Conservation (phyloP, 2,888 invertebrate genomes). For the Hypolimnas misippus region DNA sequence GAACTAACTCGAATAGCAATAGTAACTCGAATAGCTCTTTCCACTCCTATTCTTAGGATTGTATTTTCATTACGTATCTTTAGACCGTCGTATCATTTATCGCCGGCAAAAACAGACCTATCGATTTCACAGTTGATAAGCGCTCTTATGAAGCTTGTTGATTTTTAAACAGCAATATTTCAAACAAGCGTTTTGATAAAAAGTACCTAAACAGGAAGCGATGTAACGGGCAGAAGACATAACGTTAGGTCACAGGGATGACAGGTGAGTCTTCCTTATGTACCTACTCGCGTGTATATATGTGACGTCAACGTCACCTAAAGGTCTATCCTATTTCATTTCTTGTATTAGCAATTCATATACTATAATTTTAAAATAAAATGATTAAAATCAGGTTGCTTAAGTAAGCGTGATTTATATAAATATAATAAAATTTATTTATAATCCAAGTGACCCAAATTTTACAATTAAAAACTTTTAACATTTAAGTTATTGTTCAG, state of each 20-base stretch:
- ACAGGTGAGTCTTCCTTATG: background rate
- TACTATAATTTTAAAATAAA: no score
- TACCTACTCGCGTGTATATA: background rate
- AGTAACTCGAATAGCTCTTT: background rate
- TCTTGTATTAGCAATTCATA: no score
- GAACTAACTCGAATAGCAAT: background rate
- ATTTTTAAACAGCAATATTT: slow-evolving; percentile 24
- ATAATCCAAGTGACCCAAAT: no score
- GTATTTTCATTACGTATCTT: slow-evolving; percentile 1
- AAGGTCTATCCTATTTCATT: no score
- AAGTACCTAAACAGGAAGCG: slow-evolving; percentile 13
- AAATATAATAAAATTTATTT: no score
- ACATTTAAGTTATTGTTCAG: no score
- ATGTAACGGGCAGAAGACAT: background rate
- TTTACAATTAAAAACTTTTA: no score
- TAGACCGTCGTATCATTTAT: background rate
- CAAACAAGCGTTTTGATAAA: slow-evolving; percentile 20
- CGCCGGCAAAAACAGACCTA: slow-evolving; percentile 9
- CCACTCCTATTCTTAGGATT: background rate
- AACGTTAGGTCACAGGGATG: slow-evolving; percentile 9
- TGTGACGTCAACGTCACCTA: no score
- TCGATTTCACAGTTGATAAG: slow-evolving; percentile 11
- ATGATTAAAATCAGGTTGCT: no score
- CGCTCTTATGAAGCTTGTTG: slow-evolving; percentile 3
- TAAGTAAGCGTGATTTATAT: no score